Evolutionary conservation across 2,113 vertebrate genomes (phyloP).

Genomic region (Haemorhous mexicanus): DNA sequence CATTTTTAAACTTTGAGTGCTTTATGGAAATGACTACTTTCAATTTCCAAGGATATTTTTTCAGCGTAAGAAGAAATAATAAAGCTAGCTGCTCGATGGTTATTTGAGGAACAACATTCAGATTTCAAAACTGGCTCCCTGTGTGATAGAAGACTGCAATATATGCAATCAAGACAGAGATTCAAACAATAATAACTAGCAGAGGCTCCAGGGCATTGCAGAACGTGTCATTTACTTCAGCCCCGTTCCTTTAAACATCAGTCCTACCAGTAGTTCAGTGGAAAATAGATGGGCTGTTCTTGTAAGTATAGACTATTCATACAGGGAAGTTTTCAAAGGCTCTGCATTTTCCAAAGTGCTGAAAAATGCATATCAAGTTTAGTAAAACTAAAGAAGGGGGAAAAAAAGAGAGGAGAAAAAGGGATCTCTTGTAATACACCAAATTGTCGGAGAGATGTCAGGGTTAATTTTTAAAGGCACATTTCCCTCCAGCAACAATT

Average conservation of each 20-base stretch:
- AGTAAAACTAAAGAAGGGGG: not conserved
- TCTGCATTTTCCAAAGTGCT: not conserved
- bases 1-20: not conserved
- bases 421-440: not conserved
- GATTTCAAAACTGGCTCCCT: not conserved
- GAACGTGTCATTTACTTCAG: constrained; percentile 33
- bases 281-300: constrained; percentile 4
- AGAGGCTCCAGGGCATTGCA: constrained; percentile 31
- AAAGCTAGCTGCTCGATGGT: not conserved
- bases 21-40: constrained; percentile 1
- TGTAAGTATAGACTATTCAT: not conserved
- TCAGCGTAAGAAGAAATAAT: not conserved
- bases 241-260: not conserved
- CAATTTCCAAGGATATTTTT: not conserved
- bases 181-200: constrained; percentile 48
- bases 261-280: not conserved
- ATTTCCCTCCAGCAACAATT: constrained; percentile 69
- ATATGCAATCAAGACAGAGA: constrained; percentile 46
- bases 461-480: constrained; percentile 72
- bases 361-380: constrained; percentile 18
- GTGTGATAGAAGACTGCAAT: constrained; percentile 28
- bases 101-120: not conserved
- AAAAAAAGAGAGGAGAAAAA: not conserved
- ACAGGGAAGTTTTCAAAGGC: not conserved
- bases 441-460: constrained; percentile 52